Base-by-base conservation (phyloP, 2,888 invertebrate genomes). In the Octodonta nipae region DNA sequence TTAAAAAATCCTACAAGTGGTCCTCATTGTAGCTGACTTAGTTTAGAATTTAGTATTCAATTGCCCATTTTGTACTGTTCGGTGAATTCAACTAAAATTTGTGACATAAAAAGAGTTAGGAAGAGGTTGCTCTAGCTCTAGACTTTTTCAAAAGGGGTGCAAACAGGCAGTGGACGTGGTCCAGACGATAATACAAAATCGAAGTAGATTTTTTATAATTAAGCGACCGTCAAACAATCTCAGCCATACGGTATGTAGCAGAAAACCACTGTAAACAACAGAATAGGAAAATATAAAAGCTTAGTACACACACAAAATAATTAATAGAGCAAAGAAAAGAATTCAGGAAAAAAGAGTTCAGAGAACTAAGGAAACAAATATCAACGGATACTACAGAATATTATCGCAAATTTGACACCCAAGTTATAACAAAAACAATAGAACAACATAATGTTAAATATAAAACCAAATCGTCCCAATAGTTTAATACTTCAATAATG, bases 371-470 rank as follows among this genome's bases (percentile, higher is more conserved):
- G 5, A 26, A 26, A 10, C 10, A 26, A 26, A 10, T 26, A 11
- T 5, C 26, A 26, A 26, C 5, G 26, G 26, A 26, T 7, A n/a
- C n/a, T 7, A 20, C 7, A n/a, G n/a, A 20, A 20, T 5, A 26
- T 11, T 10, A 26, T 26, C 12, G 17, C 5, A 26, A 26, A 10
- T 26, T 26, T 10, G 10, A 26, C 26, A 11, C 12, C 26, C 10
- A 26, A 10, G 10, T 20, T 20, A 10, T 5, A 6, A 26, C 5
- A 26, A 5, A 6, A 5, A 10, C 26, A 5, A 26, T 26, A 11
- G 6, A 26, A 26, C 26, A 26, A 26, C 26, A 26, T 26, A 26
- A 26, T 10, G 10, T 26, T 11, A 26, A 26, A 26, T 26, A 26
- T n/a, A 26, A 20, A 10, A 11, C 6, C 26, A 10, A 26, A 26